A percentile compares a stretch with the other conserved stretches of the same genome.
These are phyloP conservation scores for Chaetura pelagica DNA, from an alignment of 2,113 vertebrate species.

Conservation along the genomic window DNA sequence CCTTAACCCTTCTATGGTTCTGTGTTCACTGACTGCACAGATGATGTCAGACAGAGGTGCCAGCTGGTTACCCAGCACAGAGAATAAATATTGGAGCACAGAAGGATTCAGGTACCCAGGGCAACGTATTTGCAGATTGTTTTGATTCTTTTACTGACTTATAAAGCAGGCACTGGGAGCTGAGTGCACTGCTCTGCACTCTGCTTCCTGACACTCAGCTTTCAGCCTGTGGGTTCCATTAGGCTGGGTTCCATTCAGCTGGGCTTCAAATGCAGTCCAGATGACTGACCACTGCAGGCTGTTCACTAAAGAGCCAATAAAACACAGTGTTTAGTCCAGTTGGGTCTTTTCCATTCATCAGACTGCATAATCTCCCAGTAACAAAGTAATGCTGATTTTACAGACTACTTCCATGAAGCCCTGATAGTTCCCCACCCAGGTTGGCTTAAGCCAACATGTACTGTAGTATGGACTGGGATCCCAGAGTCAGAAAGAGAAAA, in stretches of 20 bases:
- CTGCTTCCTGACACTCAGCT: neutral
- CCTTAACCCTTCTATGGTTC: no score
- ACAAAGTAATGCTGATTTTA: conserved; percentile 43
- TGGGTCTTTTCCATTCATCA: neutral
- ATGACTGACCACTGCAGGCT: conserved; percentile 9
- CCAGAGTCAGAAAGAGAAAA: conserved; percentile 28
- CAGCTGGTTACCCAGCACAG: neutral
- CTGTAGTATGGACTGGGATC: conserved; percentile 24
- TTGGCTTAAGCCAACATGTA: conserved; percentile 21
- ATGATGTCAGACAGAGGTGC: neutral
- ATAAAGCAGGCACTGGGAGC: neutral
- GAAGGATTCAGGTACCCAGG: neutral
- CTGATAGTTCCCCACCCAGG: conserved; percentile 37
- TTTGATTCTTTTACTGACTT: neutral
- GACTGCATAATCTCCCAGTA: conserved; percentile 18
- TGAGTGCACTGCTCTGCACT: neutral
- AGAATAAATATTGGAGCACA: neutral
- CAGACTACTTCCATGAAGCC: conserved; percentile 6
- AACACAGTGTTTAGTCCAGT: neutral
- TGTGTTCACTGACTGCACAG: neutral
- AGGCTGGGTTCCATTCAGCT: neutral
- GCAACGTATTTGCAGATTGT: neutral
- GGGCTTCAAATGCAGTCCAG: neutral
- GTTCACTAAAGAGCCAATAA: conserved; percentile 29
- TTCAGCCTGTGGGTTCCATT: neutral